Percentiles rank a stretch among this genome's conserved stretches.
Evolutionary conservation across 1,140 invertebrate species (phyloP).

Genomic region (Mylabris phalerata): DNA sequence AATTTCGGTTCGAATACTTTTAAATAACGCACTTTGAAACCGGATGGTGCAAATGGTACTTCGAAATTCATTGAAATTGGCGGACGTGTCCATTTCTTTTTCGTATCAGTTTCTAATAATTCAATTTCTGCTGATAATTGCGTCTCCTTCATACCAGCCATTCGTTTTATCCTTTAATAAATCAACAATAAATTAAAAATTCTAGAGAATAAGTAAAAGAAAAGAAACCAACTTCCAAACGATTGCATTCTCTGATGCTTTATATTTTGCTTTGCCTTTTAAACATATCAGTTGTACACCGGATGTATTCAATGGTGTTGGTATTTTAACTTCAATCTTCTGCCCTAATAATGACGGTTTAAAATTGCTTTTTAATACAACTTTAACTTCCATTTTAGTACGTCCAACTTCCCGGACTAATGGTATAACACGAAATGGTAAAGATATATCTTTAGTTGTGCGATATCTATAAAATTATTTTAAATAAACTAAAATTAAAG

Average conservation of each 20-base stretch:
- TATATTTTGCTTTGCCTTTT: slow-evolving; percentile 99
- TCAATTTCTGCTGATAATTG: slow-evolving; percentile 99
- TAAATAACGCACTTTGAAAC: slow-evolving; percentile 97
- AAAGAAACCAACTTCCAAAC: slow-evolving; percentile 88
- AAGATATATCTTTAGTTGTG: slow-evolving; percentile 99
- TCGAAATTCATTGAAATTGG: slow-evolving; percentile 99
- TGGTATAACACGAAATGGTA: slow-evolving; percentile 98
- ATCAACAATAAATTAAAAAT: not conserved
- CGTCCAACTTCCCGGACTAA: slow-evolving; percentile 95
- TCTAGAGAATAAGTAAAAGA: not conserved
- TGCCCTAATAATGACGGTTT: slow-evolving; percentile 96
- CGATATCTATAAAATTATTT: slow-evolving; percentile 67
- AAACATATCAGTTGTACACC: slow-evolving; percentile 98
- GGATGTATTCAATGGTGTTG: slow-evolving; percentile 97
- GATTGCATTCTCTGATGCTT: slow-evolving; percentile 99
- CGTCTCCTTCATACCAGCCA: slow-evolving; percentile 99
- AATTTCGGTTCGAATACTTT: slow-evolving; percentile 99
- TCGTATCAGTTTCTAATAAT: slow-evolving; percentile 95
- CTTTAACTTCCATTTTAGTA: slow-evolving; percentile 99
- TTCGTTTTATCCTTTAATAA: slow-evolving; percentile 87
- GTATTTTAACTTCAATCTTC: slow-evolving; percentile 99
- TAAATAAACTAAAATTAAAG: not conserved
- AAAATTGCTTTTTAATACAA: slow-evolving; percentile 99
- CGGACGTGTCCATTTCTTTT: slow-evolving; percentile 99
- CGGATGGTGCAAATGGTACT: slow-evolving; percentile 95